Conservation (phyloP, 2,888 invertebrate genomes). For the Spisula solida region DNA sequence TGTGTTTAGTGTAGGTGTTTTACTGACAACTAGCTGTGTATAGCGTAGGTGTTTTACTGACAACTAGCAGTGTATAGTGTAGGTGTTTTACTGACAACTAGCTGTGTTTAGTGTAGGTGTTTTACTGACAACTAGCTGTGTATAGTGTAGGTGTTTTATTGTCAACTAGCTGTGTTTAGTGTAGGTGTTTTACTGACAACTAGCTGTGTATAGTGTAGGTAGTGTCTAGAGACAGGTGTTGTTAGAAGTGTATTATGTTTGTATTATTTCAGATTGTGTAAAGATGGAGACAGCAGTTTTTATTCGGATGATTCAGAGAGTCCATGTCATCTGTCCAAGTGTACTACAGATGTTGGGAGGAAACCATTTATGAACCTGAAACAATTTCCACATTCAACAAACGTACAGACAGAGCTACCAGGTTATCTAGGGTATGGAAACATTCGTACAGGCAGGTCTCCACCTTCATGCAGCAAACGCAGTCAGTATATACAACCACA, state of each 20-base stretch:
- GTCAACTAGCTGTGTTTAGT: no score
- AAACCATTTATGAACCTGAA: background rate
- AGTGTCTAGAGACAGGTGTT: no score
- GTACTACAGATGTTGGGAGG: background rate
- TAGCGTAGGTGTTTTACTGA: no score
- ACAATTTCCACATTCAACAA: background rate
- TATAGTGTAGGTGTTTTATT: no score
- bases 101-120: no score
- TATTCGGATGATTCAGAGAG: background rate
- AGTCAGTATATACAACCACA: constrained; percentile 4
- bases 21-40: no score
- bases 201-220: no score
- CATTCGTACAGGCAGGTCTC: background rate
- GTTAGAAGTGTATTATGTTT: background rate
- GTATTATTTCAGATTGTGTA: background rate
- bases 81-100: no score
- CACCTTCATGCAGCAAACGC: background rate
- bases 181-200: no score
- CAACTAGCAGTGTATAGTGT: no score
- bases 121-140: no score
- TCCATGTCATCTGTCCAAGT: background rate
- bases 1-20: no score
- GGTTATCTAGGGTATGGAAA: background rate
- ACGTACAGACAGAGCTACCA: background rate
- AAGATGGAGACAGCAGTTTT: constrained; percentile 7